Evolutionary conservation across 1,140 invertebrate species (phyloP).

Genomic region (Orchestia grillus): DNA sequence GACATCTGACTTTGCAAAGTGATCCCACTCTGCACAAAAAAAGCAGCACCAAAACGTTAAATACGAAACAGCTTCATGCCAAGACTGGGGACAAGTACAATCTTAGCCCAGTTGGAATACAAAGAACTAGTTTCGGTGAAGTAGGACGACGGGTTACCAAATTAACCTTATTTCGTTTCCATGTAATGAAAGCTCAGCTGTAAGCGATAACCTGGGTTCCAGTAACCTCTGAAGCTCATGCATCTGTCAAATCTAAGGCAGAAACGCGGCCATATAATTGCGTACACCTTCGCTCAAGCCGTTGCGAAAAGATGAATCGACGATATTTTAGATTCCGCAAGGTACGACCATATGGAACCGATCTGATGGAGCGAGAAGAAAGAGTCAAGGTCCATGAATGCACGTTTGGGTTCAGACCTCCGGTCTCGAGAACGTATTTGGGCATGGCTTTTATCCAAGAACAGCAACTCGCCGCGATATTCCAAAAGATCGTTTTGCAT

Average conservation of each 20-base stretch:
- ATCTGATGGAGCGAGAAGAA: slow-evolving; percentile 6
- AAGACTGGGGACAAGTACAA: not conserved
- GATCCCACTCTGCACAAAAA: not conserved
- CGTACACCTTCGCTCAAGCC: not conserved
- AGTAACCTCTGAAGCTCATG: not conserved
- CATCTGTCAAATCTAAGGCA: not conserved
- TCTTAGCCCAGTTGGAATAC: not conserved
- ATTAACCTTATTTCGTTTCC: not conserved
- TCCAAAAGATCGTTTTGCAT: not conserved
- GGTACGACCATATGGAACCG: slow-evolving; percentile 3
- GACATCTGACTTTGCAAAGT: not conserved
- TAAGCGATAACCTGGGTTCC: not conserved
- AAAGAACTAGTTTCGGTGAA: not conserved
- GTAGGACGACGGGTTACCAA: not conserved
- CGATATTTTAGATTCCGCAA: not conserved
- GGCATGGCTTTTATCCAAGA: not conserved
- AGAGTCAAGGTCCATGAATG: not conserved
- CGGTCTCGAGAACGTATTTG: not conserved
- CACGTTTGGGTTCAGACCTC: slow-evolving; percentile 19
- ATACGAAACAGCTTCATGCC: not conserved
- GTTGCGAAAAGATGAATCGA: not conserved
- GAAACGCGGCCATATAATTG: not conserved
- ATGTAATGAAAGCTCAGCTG: not conserved
- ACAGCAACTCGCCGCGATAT: not conserved
- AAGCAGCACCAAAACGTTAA: not conserved